Evolutionary conservation across 2,888 invertebrate genomes (phyloP).

Genomic region (Alloscopus bannaensis): DNA sequence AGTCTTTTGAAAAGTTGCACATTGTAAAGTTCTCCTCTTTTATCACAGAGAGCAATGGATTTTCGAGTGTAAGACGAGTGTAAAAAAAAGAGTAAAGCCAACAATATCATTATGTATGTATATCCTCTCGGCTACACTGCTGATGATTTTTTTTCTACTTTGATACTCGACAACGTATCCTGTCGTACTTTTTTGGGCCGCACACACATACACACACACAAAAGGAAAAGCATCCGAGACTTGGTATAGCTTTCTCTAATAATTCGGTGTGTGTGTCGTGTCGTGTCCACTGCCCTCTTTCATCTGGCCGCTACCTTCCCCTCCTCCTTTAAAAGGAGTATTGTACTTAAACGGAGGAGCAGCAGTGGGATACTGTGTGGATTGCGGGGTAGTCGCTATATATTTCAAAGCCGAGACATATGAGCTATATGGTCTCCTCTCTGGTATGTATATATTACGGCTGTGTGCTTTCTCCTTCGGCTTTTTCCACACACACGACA

Average conservation of each 20-base stretch:
- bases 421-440: too few relatives aligned
- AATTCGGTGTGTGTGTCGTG: constrained; percentile 53
- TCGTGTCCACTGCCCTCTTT: constrained; percentile 65
- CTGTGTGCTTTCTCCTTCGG: constrained; percentile 1
- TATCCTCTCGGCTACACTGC: not conserved
- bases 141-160: constrained; percentile 20
- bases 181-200: constrained; percentile 15
- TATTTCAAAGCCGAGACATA: too few relatives aligned
- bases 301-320: constrained; percentile 67
- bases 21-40: too few relatives aligned
- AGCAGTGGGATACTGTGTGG: too few relatives aligned
- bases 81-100: not conserved
- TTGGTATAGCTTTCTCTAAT: constrained; percentile 34
- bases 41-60: too few relatives aligned
- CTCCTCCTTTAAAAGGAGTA: constrained; percentile 63
- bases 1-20: too few relatives aligned
- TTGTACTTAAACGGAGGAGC: too few relatives aligned
- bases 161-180: not conserved
- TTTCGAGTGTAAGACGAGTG: not conserved
- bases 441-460: too few relatives aligned
- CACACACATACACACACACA: too few relatives aligned
- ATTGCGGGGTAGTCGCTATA: too few relatives aligned
- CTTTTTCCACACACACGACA: constrained; percentile 27
- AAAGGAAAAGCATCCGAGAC: not conserved
- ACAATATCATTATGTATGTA: too few relatives aligned